Conservation (phyloP, 2,888 invertebrate species). For the Pachliopta kotzebuea region DNA sequence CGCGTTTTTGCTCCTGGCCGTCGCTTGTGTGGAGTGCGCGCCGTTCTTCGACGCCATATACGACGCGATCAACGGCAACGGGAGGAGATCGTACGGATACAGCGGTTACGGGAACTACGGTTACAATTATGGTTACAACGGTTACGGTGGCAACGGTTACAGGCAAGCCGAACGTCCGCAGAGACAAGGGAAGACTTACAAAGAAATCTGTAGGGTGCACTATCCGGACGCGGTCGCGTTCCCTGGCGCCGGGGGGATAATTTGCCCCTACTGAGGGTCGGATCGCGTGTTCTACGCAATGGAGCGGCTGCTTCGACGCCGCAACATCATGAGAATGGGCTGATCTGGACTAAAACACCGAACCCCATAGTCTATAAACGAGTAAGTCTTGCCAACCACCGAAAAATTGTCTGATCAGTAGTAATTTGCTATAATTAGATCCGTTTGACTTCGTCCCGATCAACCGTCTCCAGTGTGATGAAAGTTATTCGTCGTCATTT, state of each 20-base stretch:
- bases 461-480: conserved; percentile 32
- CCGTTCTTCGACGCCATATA: conserved; percentile 75
- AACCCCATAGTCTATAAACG: conserved; percentile 2
- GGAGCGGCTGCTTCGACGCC: conserved; percentile 73
- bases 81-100: conserved; percentile 63
- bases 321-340: conserved; percentile 77
- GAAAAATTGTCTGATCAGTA: background rate
- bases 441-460: conserved; percentile 9
- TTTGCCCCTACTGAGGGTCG: conserved; percentile 82
- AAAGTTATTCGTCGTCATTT: conserved; percentile 24
- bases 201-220: conserved; percentile 85
- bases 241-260: conserved; percentile 80
- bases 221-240: conserved; percentile 75
- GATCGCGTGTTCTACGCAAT: conserved; percentile 79
- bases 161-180: conserved; percentile 45
- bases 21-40: conserved; percentile 50
- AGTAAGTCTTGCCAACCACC: conserved; percentile 16
- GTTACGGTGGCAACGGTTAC: conserved; percentile 45
- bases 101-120: conserved; percentile 51
- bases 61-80: conserved; percentile 66
- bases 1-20: conserved; percentile 46
- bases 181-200: conserved; percentile 80
- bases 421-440: conserved; percentile 8
- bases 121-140: conserved; percentile 47
- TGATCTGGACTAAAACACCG: conserved; percentile 44